Evolutionary conservation across 2,113 vertebrate species (phyloP).

Genomic region (Andinoacara biseriatus): DNA sequence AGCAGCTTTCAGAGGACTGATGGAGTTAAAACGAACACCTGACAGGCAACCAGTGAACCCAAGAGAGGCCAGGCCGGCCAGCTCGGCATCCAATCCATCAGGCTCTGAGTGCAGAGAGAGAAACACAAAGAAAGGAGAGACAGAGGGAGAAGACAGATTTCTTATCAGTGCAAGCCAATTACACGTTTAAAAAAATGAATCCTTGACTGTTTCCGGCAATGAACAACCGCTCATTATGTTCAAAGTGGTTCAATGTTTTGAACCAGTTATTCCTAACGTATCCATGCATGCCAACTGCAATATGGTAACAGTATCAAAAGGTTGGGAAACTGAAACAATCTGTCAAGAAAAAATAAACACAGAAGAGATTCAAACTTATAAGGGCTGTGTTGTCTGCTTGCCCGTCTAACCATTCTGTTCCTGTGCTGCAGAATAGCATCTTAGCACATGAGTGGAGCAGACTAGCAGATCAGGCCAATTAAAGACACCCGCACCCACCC

Average conservation of each 20-base stretch:
- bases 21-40: conserved; percentile 89
- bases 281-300: not conserved
- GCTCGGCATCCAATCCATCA: conserved; percentile 82
- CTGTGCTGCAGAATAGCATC: not conserved
- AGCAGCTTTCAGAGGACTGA: conserved; percentile 91
- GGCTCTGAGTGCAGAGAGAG: conserved; percentile 56
- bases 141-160: not conserved
- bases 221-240: not conserved
- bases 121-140: not conserved
- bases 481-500: not conserved
- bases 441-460: not conserved
- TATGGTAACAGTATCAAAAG: not conserved
- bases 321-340: not conserved
- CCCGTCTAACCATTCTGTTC: not conserved
- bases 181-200: not conserved
- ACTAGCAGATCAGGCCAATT: not conserved
- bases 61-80: conserved; percentile 80
- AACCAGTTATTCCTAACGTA: not conserved
- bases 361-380: not conserved
- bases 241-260: not conserved
- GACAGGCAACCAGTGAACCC: conserved; percentile 95
- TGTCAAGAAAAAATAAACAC: not conserved
- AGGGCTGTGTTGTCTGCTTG: not conserved
- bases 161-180: not conserved
- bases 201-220: not conserved